Conservation (phyloP, 2,113 vertebrate species). For the Syngnathus scovelli region DNA sequence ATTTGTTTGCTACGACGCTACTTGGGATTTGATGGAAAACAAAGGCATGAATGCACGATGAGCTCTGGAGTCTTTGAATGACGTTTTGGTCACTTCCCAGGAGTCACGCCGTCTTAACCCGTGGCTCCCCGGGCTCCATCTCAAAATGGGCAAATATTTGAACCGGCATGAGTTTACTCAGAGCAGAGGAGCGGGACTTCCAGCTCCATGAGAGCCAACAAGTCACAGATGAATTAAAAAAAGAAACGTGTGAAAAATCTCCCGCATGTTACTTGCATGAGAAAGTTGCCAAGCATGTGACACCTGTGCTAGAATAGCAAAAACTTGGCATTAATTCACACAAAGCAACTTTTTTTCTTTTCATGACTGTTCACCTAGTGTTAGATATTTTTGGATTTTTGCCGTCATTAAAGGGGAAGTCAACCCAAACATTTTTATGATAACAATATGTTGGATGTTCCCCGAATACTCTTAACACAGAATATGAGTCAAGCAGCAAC, state of each 20-base stretch:
- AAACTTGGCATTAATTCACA: too few relatives aligned
- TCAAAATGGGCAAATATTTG: not conserved
- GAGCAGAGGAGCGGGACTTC: not conserved
- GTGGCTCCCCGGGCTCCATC: not conserved
- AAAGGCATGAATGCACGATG: not conserved
- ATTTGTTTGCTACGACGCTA: constrained; percentile 43
- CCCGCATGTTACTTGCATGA: not conserved
- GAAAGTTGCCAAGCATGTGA: not conserved
- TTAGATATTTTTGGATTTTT: too few relatives aligned
- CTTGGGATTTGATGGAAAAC: constrained; percentile 42
- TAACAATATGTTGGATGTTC: too few relatives aligned
- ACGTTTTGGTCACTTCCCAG: not conserved
- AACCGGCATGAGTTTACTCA: not conserved
- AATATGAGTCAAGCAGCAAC: too few relatives aligned
- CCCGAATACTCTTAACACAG: too few relatives aligned
- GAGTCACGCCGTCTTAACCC: constrained; percentile 3
- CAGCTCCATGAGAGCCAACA: not conserved
- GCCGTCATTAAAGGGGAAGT: too few relatives aligned
- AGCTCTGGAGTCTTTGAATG: not conserved
- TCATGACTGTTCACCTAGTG: too few relatives aligned
- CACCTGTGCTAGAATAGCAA: not conserved
- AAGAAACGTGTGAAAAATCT: not conserved
- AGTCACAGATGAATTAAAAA: not conserved
- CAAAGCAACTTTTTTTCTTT: too few relatives aligned
- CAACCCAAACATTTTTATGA: too few relatives aligned